A percentile compares a stretch with the other conserved stretches of the same genome.
Evolutionary conservation across 1,140 invertebrate species (phyloP).

Genomic region (Steinernema khuongi): DNA sequence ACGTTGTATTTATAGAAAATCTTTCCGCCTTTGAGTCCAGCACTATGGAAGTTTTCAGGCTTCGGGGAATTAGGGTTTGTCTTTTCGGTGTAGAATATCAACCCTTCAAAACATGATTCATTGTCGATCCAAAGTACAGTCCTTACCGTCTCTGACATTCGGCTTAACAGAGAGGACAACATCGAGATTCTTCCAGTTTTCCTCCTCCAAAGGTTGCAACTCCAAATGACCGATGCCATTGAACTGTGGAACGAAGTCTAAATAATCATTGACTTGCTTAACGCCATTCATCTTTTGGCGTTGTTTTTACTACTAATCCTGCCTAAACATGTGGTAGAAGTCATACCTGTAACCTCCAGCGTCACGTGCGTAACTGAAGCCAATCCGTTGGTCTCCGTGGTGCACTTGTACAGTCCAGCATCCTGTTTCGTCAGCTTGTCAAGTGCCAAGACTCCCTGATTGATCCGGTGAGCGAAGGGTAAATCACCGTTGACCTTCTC

Average conservation of each 20-base stretch:
- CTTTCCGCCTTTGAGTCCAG: constrained; percentile 38
- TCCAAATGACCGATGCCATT: constrained; percentile 41
- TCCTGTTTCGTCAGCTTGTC: constrained; percentile 31
- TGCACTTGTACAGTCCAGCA: constrained; percentile 40
- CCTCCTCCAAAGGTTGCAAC: constrained; percentile 39
- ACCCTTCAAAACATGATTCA: constrained; percentile 21
- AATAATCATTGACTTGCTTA: too few species aligned
- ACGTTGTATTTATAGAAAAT: constrained; percentile 42
- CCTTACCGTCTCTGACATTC: constrained; percentile 32
- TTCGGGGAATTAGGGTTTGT: neutral
- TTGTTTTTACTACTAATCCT: too few species aligned
- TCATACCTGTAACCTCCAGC: constrained; percentile 38
- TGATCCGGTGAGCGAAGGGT: constrained; percentile 35
- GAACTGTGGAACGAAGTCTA: constrained; percentile 50
- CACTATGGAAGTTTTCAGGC: constrained; percentile 39
- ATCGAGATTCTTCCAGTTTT: constrained; percentile 45
- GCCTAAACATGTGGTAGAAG: neutral
- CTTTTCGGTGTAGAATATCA: constrained; percentile 34
- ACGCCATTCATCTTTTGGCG: too few species aligned
- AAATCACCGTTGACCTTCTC: constrained; percentile 28
- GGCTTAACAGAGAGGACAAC: constrained; percentile 48
- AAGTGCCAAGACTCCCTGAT: constrained; percentile 32
- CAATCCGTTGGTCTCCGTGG: constrained; percentile 30
- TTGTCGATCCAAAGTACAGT: neutral
- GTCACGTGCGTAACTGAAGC: constrained; percentile 29